These are phyloP conservation scores for Synergus japonicus DNA, from an alignment of 2,888 invertebrate genomes.

Conservation along the genomic window DNA sequence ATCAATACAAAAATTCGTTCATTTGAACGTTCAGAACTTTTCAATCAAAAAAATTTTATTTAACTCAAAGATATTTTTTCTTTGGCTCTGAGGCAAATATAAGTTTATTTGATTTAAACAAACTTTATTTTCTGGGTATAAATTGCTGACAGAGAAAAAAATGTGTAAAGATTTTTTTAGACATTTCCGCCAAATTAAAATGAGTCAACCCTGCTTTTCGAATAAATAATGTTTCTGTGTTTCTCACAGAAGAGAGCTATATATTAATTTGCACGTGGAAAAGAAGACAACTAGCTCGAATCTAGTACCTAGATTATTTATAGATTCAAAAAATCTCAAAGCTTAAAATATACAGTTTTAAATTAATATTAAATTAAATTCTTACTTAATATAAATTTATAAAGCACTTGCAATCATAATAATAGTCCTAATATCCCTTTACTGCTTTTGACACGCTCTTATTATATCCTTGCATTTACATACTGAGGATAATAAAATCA, in stretches of 20 bases:
- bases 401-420: not conserved
- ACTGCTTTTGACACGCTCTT: not conserved
- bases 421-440: not conserved
- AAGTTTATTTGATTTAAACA: too few relatives aligned
- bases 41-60: too few relatives aligned
- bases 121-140: too few relatives aligned
- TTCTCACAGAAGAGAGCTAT: not conserved
- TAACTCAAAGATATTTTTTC: too few relatives aligned
- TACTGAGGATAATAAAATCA: not conserved
- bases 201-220: not conserved
- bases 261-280: not conserved
- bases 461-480: not conserved
- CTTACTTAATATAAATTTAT: not conserved
- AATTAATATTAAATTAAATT: too few relatives aligned
- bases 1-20: too few relatives aligned
- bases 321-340: not conserved
- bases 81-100: too few relatives aligned
- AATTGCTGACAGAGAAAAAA: too few relatives aligned
- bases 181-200: too few relatives aligned
- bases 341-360: not conserved
- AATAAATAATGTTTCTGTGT: not conserved
- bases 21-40: too few relatives aligned
- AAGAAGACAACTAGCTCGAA: not conserved
- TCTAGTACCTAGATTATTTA: not conserved
- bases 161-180: too few relatives aligned